phyloP scores from a whole-genome alignment of 2,113 vertebrate species.

The Microtus oregoni region DNA sequence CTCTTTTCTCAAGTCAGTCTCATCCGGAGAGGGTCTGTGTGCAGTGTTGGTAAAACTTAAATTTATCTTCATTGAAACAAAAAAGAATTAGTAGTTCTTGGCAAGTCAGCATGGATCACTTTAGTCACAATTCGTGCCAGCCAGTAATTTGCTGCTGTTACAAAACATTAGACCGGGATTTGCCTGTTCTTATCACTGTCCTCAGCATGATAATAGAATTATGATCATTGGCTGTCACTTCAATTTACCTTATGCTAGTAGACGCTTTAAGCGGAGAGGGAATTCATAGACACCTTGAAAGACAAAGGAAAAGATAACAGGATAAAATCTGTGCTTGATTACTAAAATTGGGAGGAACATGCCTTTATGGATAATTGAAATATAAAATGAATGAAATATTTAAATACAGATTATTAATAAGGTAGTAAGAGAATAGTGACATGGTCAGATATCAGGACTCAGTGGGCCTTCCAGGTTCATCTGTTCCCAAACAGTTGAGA shows the following conservation, averaged over 20 bases:
- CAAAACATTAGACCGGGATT: not conserved
- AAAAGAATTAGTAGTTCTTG: not conserved
- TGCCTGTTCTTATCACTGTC: not conserved
- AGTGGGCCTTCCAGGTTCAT: not conserved
- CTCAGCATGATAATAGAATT: not conserved
- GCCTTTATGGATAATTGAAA: not conserved
- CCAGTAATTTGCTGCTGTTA: not conserved
- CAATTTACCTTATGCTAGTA: not conserved
- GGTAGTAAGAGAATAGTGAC: not conserved
- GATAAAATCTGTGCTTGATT: not conserved
- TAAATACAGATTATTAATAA: not conserved
- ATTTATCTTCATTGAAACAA: not conserved
- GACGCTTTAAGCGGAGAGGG: not conserved
- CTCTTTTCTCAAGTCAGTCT: not conserved
- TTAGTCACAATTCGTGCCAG: not conserved
- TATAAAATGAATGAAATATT: too few species aligned
- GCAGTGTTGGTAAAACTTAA: not conserved
- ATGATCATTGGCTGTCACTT: not conserved
- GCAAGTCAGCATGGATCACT: not conserved
- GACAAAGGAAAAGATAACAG: not conserved
- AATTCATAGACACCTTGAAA: not conserved
- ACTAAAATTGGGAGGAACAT: not conserved
- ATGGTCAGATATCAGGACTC: not conserved
- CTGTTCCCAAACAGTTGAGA: not conserved
- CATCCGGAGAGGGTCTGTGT: not conserved